Conservation (phyloP, 2,888 invertebrate species). For the Drosophila colorata region DNA sequence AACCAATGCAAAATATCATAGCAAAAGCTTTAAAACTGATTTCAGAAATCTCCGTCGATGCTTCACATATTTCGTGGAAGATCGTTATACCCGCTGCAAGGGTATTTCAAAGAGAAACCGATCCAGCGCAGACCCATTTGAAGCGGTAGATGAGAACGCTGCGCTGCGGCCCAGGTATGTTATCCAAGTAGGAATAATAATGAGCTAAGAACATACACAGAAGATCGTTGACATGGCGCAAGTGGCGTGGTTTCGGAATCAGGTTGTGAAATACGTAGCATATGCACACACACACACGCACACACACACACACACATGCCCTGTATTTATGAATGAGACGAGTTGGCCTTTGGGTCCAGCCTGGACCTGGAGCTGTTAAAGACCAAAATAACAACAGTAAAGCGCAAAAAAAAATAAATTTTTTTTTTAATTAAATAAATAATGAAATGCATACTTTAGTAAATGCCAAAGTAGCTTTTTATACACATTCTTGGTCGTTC, state of each 20-base stretch:
- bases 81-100: not conserved
- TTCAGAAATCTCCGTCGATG: no score
- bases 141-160: conserved; percentile 34
- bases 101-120: not conserved
- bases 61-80: no score
- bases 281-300: conserved; percentile 10
- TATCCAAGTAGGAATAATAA: conserved; percentile 39
- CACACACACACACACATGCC: not conserved
- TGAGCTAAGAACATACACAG: conserved; percentile 28
- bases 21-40: no score
- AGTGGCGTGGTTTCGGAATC: conserved; percentile 66
- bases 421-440: conserved; percentile 13
- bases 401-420: conserved; percentile 6
- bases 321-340: conserved; percentile 71
- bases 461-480: conserved; percentile 58
- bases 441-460: conserved; percentile 58
- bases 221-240: conserved; percentile 76
- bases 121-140: conserved; percentile 1
- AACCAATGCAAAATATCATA: no score
- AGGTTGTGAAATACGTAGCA: conserved; percentile 75
- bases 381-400: conserved; percentile 35
- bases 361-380: conserved; percentile 32
- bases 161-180: conserved; percentile 41
- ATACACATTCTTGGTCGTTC: conserved; percentile 56
- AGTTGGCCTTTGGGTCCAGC: conserved; percentile 14